Percentiles rank a stretch among this genome's conserved stretches.
Conservation (phyloP, 2,888 invertebrate species). For the Anorthoa munda region DNA sequence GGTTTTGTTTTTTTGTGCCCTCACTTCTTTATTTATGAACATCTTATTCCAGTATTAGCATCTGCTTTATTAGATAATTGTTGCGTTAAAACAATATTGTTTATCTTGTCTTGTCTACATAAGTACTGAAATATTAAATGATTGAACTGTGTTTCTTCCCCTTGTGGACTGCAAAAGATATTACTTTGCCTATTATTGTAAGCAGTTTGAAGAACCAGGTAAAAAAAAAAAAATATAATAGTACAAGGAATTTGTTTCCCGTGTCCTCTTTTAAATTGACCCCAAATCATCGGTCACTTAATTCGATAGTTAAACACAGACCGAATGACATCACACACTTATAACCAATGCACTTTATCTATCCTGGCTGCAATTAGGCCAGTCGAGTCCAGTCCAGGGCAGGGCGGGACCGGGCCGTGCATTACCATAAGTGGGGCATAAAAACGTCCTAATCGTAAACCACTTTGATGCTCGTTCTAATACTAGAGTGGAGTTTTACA, state of each 20-base stretch:
- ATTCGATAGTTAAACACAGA: slow-evolving; percentile 54
- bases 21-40: slow-evolving; percentile 1
- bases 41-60: not conserved
- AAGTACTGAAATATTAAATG: not conserved
- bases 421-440: slow-evolving; percentile 82
- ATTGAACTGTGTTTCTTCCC: not conserved
- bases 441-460: slow-evolving; percentile 75
- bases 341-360: slow-evolving; percentile 75
- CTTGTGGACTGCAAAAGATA: not conserved
- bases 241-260: not conserved
- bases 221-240: not conserved
- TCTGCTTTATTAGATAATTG: not conserved
- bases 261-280: slow-evolving; percentile 41
- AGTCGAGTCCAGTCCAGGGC: slow-evolving; percentile 39
- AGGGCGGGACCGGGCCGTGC: slow-evolving; percentile 52
- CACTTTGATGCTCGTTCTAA: slow-evolving; percentile 59
- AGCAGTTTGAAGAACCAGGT: not conserved
- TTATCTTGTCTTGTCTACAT: not conserved
- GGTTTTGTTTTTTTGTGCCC: not conserved
- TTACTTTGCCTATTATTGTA: not conserved
- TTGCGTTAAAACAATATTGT: not conserved
- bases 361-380: slow-evolving; percentile 72
- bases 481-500: slow-evolving; percentile 53
- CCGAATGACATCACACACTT: slow-evolving; percentile 73
- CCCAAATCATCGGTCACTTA: slow-evolving; percentile 29